Base-by-base conservation (phyloP, 53 echinoderm and acorn worm species). In the Paracentrotus lividus region DNA sequence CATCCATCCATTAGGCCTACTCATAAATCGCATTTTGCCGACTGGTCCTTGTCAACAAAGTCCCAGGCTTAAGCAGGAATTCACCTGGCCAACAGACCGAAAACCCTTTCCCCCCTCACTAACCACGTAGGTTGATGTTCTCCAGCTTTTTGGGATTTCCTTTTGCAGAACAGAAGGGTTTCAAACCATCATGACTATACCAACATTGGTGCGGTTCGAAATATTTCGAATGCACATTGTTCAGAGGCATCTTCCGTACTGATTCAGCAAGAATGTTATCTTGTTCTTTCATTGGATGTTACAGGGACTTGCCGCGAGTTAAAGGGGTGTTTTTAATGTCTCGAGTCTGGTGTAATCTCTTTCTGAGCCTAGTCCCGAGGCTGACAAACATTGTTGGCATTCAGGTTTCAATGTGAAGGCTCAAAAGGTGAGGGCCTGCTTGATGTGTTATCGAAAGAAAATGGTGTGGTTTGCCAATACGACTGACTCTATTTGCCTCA, bases 231-330 rank as follows among this genome's bases (percentile, higher is more conserved):
- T 81, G 81, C 47, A 45, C 81, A 81, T 81, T 45, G 81, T 47
- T 26, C n/a, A n/a, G 81, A 7, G 47, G 81, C 47, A 81, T 23
- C 81, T 81, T 47, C 49, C 24, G 27, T n/a, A 45, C 44, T 81
- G 81, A 45, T 81, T 81, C 81, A 81, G 47, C 81, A 81, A 81
- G 81, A 81, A 81, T 81, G 81, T 81, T 47, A 81, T 81, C 81
- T 81, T 44, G 16, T 44, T 6, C 47, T 81, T 47, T 47, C 81
- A 81, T 27, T 47, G 13, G 81, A 81, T 44, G n/a, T 45, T 40
- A 72, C 36, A 40, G 72, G 20, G 40, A 20, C 36, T 72, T 5
- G 47, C 81, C 49, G 43, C 8, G 14, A 45, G 81, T 81, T 24
- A 81, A 40, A 20, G 40, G 72, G 2, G 81, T 81, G 81, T 81